Evolutionary conservation across 1,140 invertebrate species (phyloP), one percentile per base, ranked within the genome.

Genomic region (Ceratina calcarata): DNA sequence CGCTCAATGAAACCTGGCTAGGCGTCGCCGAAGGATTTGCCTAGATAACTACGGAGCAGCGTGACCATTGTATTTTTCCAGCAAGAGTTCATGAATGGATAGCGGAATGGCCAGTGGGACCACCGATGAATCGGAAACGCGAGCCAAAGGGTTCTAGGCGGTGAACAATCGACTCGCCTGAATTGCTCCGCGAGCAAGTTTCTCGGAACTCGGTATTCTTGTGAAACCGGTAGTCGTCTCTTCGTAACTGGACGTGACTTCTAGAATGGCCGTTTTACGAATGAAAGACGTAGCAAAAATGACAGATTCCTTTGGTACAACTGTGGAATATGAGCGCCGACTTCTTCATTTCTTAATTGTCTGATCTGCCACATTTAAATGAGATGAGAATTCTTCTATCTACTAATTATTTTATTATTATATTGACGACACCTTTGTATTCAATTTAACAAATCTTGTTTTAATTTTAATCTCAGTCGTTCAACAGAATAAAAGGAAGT

Each of bases 1-100:
- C 75, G 66, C 76, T 88, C 81, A 88, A 88, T 89, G 89, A 89
- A 84, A 60, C 20, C 79, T 62, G 62, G 27, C 80, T 82, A 83
- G 86, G 82, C 68, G 64, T 81, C 69, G 64, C 32, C 57, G 65
- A 58, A 73, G 84, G 84, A 88, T 88, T 89, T 88, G 78, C 83
- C 82, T 86, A 88, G 87, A 89, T 87, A 86, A 83, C 85, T 62
- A 20, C 72, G 70, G 6, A 4, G 55, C 55, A 45, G 20, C 49
- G 18, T 70, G 20, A n/a, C 60, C 37, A 55, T 80, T 80, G 78
- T 80, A 22, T 49, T 49, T 76, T 72, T 45, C 69, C 27, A 37
- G 24, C 12, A 20, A 13, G 57, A 74, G 70, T 71, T 85, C 45
- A 18, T 85, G 84, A 85, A 85, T 85, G 82, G 45, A 67, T 45